Base-by-base conservation (phyloP, 2,113 vertebrate genomes). In the Misgurnus anguillicaudatus region DNA sequence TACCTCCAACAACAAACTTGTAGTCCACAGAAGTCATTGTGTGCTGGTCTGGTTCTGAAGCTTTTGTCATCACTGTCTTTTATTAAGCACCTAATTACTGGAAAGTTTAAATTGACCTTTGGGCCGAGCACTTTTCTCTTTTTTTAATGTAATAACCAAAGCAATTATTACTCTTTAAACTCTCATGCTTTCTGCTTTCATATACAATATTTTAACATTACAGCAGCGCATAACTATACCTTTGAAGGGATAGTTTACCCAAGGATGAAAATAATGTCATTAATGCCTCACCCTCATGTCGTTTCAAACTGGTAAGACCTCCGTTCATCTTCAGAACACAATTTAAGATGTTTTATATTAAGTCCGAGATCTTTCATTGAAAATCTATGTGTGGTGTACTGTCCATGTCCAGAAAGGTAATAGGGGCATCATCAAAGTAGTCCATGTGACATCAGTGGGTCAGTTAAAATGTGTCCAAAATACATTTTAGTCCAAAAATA, bases 21-120 rank as follows among this genome's bases (percentile, higher is more conserved):
- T 78, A 70, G 75, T 74, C 64, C 73, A 57, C 24, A 68, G 67
- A 58, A 63, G 77, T 45, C 73, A 62, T 79, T 76, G 41, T 76
- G 41, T 77, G 41, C 69, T 21, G 31, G 51, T n/a, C n/a, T 24
- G 45, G 51, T 47, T 55, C 70, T 57, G 9, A 16, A 17, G 11
- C 45, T 70, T 53, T 16, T 19, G 57, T 51, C 57, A 16, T 24
- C 24, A 4, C 38, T 14, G 38, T 42, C 51, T 65, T 73, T 73
- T 68, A 51, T 66, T 55, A 65, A 83, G 64, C 21, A 57, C 14
- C 38, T 51, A 65, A 51, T 45, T 65, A 58, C 66, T 17, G n/a
- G 58, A 61, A 8, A 7, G 39, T 77, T 64, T n/a, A 47, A 21
- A 53, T 2, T 64, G 62, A 67, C 57, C 42, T 71, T 38, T 48